Evolutionary conservation across 2,113 vertebrate genomes (phyloP).

Genomic region (Argyrosomus japonicus): DNA sequence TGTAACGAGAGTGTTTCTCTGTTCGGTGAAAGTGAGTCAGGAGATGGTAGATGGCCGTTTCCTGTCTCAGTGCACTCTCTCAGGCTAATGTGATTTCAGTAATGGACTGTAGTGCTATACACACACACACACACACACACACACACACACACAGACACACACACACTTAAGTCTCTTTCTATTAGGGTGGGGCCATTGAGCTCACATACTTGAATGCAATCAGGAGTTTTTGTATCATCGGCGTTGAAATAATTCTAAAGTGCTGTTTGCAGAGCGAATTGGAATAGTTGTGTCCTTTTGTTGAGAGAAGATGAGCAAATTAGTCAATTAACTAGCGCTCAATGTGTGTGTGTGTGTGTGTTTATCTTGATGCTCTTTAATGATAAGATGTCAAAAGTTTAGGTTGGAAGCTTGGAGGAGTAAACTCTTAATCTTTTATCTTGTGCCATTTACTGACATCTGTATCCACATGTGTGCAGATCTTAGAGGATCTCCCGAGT

Average conservation of each 20-base stretch:
- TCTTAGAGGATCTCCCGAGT: background rate
- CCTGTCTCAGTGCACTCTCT: slow-evolving; percentile 69
- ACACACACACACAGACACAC: slow-evolving; percentile 13
- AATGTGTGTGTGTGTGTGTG: background rate
- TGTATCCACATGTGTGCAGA: background rate
- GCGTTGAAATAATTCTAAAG: background rate
- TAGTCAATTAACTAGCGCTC: background rate
- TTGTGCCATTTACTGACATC: background rate
- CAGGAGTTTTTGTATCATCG: slow-evolving; percentile 4
- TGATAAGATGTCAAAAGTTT: background rate
- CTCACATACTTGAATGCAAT: slow-evolving; percentile 46
- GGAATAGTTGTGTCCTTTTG: background rate
- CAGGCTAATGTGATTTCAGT: slow-evolving; percentile 80
- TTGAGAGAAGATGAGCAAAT: background rate
- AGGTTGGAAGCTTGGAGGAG: too few species aligned
- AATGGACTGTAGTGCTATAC: slow-evolving; percentile 73
- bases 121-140: slow-evolving; percentile 15
- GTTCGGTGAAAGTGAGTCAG: slow-evolving; percentile 51
- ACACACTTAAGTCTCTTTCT: slow-evolving; percentile 45
- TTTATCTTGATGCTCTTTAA: background rate
- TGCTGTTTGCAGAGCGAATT: background rate
- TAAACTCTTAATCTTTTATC: too few species aligned
- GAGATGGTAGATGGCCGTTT: slow-evolving; percentile 69
- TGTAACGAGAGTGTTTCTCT: slow-evolving; percentile 17
- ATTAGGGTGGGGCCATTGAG: slow-evolving; percentile 64